A percentile compares a stretch with the other conserved stretches of the same genome.
Evolutionary conservation across 2,113 vertebrate species (phyloP).

Genomic region (Pogona vitticeps): DNA sequence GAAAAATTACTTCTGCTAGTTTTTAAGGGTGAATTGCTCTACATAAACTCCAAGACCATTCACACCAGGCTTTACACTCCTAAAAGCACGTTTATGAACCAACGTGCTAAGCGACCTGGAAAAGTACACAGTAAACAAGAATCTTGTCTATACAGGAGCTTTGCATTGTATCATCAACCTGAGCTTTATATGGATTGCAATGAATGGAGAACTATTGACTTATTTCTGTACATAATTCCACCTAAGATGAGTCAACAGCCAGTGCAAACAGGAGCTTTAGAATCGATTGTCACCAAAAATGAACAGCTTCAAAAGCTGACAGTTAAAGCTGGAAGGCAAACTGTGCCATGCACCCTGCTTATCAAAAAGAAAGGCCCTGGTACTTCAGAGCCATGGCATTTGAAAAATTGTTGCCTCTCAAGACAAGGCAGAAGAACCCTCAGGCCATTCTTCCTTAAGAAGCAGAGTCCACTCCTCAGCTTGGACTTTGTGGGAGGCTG

Average conservation of each 20-base stretch:
- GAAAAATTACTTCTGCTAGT: constrained; percentile 57
- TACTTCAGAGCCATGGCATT: neutral
- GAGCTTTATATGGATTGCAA: constrained; percentile 56
- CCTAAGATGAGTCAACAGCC: constrained; percentile 78
- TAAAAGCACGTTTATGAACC: constrained; percentile 56
- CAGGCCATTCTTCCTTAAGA: constrained; percentile 45
- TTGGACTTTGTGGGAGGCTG: constrained; percentile 20
- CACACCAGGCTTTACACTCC: constrained; percentile 48
- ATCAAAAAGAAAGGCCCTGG: constrained; percentile 60
- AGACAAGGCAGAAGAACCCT: constrained; percentile 37
- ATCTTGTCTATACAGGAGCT: constrained; percentile 58
- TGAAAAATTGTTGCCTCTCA: constrained; percentile 42
- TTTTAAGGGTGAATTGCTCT: constrained; percentile 70
- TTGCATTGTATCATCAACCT: constrained; percentile 52
- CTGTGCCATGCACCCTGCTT: constrained; percentile 32
- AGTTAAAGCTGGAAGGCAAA: constrained; percentile 63
- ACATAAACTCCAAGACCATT: constrained; percentile 52
- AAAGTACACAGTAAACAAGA: constrained; percentile 71
- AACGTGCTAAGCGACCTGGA: constrained; percentile 65
- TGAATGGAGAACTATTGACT: constrained; percentile 73
- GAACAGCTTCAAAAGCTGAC: constrained; percentile 67
- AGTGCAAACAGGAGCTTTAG: constrained; percentile 71
- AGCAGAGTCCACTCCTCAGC: constrained; percentile 38
- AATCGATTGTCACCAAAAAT: constrained; percentile 71
- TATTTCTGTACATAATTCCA: constrained; percentile 79